Evolutionary conservation across 64 coral and sea anemone genomes (phyloP), one percentile per base, ranked within the genome.

Genomic region (Montipora foliosa): DNA sequence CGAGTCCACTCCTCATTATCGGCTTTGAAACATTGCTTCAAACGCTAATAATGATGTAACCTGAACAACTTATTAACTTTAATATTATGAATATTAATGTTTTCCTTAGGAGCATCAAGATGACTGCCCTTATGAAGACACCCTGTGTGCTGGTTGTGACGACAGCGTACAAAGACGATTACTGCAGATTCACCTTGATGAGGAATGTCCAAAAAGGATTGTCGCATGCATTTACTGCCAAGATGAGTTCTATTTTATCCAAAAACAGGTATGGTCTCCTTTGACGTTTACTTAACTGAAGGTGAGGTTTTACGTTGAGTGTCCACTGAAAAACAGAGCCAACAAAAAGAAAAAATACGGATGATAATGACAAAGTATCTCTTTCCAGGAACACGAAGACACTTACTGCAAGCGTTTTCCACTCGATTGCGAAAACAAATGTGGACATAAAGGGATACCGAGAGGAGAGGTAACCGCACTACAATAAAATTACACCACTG

Each of bases 191-290:
- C 87, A 89, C 49, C 13, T 52, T 14, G 25, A 58, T 4, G 71
- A 76, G 3, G 87, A 89, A 11, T 89, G 87, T 60, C 87, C 51
- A 8, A 44, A 89, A 44, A 77, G 87, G 59, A 77, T 89, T 5
- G 87, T 89, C 3, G 72, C 61, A 21, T 89, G 87, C 60, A 51
- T 5, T 0, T 21, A 29, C 75, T 89, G 87, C 21, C 72, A 78
- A 16, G 74, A 89, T 17, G 52, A 77, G 71, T 89, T 58, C 59
- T 55, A 29, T 47, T 89, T 77, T 61, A 14, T 53, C 24, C 17
- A 59, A n/a, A 76, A 61, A 78, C n/a, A 76, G 22, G 87, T 61
- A 77, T 58, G 55, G 15, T 44, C 17, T 50, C 8, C 9, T 14
- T 20, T 19, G 6, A 0, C 7, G 3, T 60, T 5, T 64, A 64